phyloP scores from a whole-genome alignment of 2,888 invertebrate species.

The Diplolepis rosae region DNA sequence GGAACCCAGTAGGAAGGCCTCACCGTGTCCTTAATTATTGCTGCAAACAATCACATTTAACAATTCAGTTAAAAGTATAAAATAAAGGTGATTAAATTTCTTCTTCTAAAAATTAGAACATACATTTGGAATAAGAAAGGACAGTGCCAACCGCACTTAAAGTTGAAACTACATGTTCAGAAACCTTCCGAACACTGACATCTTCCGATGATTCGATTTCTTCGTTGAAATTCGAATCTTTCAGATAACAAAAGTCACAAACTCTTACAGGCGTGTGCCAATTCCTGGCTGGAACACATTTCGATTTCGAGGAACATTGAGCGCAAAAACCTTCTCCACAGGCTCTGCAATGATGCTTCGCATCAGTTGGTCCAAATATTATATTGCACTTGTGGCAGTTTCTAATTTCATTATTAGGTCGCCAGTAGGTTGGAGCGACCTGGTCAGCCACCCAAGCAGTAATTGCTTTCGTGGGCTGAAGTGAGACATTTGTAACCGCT shows the following conservation, averaged over 20 bases:
- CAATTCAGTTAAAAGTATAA: slow-evolving; percentile 28
- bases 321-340: slow-evolving; percentile 89
- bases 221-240: slow-evolving; percentile 65
- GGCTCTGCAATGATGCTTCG: slow-evolving; percentile 84
- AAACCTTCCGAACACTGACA: slow-evolving; percentile 78
- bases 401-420: slow-evolving; percentile 83
- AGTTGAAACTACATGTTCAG: slow-evolving; percentile 84
- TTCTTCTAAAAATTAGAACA: slow-evolving; percentile 44
- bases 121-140: slow-evolving; percentile 84
- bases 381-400: slow-evolving; percentile 80
- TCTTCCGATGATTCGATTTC: slow-evolving; percentile 69
- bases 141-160: slow-evolving; percentile 82
- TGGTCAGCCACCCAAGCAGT: slow-evolving; percentile 86
- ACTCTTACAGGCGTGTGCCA: slow-evolving; percentile 84
- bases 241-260: slow-evolving; percentile 80
- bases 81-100: neutral
- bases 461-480: slow-evolving; percentile 82
- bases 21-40: slow-evolving; percentile 83
- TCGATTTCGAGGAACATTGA: slow-evolving; percentile 79
- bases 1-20: slow-evolving; percentile 88
- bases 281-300: slow-evolving; percentile 82
- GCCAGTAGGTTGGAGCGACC: slow-evolving; percentile 87
- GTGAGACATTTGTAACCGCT: slow-evolving; percentile 79
- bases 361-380: slow-evolving; percentile 76
- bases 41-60: slow-evolving; percentile 63